These are phyloP conservation scores for Eilema sororculum DNA, from an alignment of 2,888 invertebrate species.

Conservation along the genomic window DNA sequence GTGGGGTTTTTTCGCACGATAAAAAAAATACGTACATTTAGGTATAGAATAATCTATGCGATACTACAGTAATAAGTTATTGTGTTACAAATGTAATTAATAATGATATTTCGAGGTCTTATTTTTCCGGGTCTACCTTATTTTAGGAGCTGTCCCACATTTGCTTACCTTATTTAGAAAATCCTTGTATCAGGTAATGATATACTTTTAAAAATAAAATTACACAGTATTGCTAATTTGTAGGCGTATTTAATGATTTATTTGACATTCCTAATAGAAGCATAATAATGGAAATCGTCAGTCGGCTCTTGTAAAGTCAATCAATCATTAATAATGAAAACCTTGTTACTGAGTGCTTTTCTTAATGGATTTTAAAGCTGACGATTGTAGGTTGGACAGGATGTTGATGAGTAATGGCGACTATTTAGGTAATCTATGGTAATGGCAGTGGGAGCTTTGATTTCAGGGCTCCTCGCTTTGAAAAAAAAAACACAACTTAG, in stretches of 20 bases:
- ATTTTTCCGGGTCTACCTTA: background rate
- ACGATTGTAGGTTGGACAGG: background rate
- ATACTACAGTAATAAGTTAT: no score
- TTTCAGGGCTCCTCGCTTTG: no score
- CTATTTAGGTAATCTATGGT: no score
- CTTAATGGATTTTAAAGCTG: background rate
- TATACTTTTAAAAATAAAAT: slow-evolving; percentile 7
- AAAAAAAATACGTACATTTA: no score
- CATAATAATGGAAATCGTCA: background rate
- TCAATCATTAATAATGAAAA: background rate
- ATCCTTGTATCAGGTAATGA: background rate
- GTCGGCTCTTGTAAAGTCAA: background rate
- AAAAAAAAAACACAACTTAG: no score
- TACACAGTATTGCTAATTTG: slow-evolving; percentile 10
- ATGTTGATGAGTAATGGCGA: background rate
- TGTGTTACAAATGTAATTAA: no score
- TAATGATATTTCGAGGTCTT: background rate
- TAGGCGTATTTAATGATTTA: slow-evolving; percentile 17
- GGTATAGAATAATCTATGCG: no score
- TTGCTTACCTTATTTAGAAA: background rate
- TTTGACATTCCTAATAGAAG: background rate
- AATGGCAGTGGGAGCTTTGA: no score
- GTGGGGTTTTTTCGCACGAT: no score
- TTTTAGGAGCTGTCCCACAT: background rate
- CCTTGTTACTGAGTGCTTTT: background rate